These are phyloP conservation scores for Tiliacea citrago DNA, from an alignment of 2,888 invertebrate genomes.

Conservation along the genomic window DNA sequence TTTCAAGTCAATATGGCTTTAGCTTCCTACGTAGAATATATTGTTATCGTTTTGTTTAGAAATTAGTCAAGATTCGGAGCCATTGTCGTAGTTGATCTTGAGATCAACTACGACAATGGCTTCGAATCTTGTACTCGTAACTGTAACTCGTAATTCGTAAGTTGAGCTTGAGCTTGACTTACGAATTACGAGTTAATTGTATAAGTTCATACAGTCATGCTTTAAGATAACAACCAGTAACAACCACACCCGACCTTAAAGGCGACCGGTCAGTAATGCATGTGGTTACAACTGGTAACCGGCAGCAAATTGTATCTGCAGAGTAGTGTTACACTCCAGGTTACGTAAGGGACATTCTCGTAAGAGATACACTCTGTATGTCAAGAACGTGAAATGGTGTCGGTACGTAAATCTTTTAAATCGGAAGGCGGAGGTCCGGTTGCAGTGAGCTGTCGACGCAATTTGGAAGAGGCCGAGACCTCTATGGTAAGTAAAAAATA, in stretches of 20 bases:
- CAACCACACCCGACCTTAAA: constrained; percentile 26
- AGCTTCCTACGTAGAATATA: not conserved
- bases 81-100: too few species aligned
- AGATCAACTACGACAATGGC: too few species aligned
- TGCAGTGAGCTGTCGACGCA: constrained; percentile 2
- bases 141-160: too few species aligned
- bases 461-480: constrained; percentile 8
- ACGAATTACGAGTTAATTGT: not conserved
- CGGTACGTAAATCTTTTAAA: not conserved
- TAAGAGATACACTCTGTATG: constrained; percentile 31
- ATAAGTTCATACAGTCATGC: not conserved
- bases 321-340: constrained; percentile 4
- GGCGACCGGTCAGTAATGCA: constrained; percentile 28
- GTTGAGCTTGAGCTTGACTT: constrained; percentile 4
- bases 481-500: not conserved
- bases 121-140: too few species aligned
- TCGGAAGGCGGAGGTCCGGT: constrained; percentile 38
- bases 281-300: constrained; percentile 26
- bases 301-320: constrained; percentile 26
- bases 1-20: constrained; percentile 6
- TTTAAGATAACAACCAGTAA: constrained; percentile 2
- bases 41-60: not conserved
- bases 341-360: constrained; percentile 34
- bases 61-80: not conserved
- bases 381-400: constrained; percentile 39